Evolutionary conservation across 2,113 vertebrate species (phyloP).

Genomic region (Apteryx owenii): DNA sequence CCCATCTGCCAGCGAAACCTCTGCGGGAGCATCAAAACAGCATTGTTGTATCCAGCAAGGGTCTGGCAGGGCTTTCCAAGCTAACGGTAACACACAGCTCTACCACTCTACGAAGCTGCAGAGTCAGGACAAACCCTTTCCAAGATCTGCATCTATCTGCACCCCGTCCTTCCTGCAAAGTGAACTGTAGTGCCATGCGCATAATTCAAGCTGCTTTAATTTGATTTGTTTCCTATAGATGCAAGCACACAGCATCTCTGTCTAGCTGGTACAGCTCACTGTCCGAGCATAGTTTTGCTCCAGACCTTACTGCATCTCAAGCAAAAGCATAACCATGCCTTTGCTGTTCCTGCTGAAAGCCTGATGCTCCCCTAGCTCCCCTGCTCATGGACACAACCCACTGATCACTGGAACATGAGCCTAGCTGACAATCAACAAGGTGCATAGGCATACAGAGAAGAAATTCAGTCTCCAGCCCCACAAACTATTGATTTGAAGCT

Average conservation of each 20-base stretch:
- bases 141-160: not conserved
- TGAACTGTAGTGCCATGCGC: rapidly evolving
- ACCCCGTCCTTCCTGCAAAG: not conserved
- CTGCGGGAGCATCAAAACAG: rapidly evolving
- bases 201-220: not conserved
- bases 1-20: not conserved
- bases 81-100: not conserved
- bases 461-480: not conserved
- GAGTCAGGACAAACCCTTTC: not conserved
- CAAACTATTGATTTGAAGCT: not conserved
- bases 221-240: not conserved
- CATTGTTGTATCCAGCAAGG: not conserved
- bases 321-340: not conserved
- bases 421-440: not conserved
- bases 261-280: not conserved
- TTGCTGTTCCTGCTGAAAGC: not conserved
- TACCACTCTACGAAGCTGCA: not conserved
- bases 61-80: not conserved
- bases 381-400: too few species aligned
- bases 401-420: not conserved
- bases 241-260: not conserved
- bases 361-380: not conserved
- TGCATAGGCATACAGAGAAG: not conserved
- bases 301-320: not conserved
- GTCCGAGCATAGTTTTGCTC: not conserved